Evolutionary conservation across 2,888 invertebrate species (phyloP), one percentile per base, ranked within the genome.

Genomic region (Leucoma salicis): DNA sequence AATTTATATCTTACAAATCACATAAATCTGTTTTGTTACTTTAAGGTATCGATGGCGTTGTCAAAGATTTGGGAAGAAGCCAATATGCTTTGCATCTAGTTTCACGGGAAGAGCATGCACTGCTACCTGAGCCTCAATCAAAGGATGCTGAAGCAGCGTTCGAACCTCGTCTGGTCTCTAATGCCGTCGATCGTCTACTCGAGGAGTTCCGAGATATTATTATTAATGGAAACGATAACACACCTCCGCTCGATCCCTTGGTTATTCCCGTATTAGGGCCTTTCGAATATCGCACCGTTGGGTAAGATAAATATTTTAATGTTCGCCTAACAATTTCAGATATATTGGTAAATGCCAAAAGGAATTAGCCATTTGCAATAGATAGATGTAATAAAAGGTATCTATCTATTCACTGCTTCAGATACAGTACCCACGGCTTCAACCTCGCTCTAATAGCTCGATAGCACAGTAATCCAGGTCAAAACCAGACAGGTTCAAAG

Each of bases 231-330:
- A 76, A 66, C 34, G 78, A 71, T 2, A 45, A 44, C 4, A 0
- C 76, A 0, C 77, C 77, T 0, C 69, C 72, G 0, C 45, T 80
- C 10, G 80, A 79, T 42, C 78, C 78, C 0, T 42, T 76, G 2
- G 50, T 46, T 0, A 27, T 78, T 5, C 51, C 63, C 2, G 36
- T 39, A 2, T 35, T 70, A 18, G 78, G 77, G 38, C 78, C 78
- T 15, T 59, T 63, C 28, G 38, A 56, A 7, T 52, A 52, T 10
- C 35, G 45, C 14, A 31, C 54, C 3, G 36, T 53, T 27, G 71
- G 72, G 78, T 76, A 63, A 31, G 67, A 27, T 53, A 24, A 25
- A 31, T 31, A n/a, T 15, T 15, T 27, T 27, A 27, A n/a, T n/a
- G n/a, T n/a, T n/a, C n/a, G n/a, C n/a, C n/a, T n/a, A n/a, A n/a